Percentiles rank a stretch among this genome's conserved stretches.
Evolutionary conservation across 2,113 vertebrate genomes (phyloP).

Genomic region (Monopterus albus): DNA sequence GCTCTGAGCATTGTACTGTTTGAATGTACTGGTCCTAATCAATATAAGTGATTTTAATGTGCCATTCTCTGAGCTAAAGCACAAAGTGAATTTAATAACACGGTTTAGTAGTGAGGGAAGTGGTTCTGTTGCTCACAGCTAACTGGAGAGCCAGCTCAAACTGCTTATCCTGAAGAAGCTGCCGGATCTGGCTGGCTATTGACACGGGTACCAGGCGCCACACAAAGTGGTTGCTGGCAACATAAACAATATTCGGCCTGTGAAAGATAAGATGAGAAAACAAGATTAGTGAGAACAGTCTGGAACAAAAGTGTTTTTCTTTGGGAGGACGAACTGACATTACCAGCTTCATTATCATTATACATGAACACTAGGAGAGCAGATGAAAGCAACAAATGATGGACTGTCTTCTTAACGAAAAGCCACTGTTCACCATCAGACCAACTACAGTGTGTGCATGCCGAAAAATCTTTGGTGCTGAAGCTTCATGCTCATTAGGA

Average conservation of each 20-base stretch:
- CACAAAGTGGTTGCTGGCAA: conserved; percentile 99
- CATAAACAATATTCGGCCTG: conserved; percentile 94
- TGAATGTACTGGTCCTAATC: conserved; percentile 22
- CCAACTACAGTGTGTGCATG: no score
- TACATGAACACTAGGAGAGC: not conserved
- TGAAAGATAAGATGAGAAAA: conserved; percentile 48
- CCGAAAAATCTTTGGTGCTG: no score
- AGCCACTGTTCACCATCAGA: not conserved
- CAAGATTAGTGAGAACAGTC: conserved; percentile 4
- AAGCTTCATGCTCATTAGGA: not conserved
- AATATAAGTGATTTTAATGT: conserved; percentile 30
- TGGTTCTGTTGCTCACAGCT: conserved; percentile 85
- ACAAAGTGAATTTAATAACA: conserved; percentile 42
- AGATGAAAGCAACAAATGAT: not conserved
- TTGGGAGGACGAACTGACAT: not conserved
- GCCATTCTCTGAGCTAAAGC: conserved; percentile 17
- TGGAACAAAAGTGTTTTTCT: not conserved
- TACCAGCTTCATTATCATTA: not conserved
- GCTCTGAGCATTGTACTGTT: not conserved
- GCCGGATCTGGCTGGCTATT: conserved; percentile 95
- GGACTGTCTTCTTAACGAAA: not conserved
- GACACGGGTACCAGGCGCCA: conserved; percentile 97
- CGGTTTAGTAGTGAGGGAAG: not conserved
- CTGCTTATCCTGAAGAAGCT: conserved; percentile 98
- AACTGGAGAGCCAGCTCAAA: conserved; percentile 97